A percentile compares a stretch with the other conserved stretches of the same genome.
Evolutionary conservation across 2,797 vertebrate species (phyloP).

Genomic region (Xyrichtys novacula): DNA sequence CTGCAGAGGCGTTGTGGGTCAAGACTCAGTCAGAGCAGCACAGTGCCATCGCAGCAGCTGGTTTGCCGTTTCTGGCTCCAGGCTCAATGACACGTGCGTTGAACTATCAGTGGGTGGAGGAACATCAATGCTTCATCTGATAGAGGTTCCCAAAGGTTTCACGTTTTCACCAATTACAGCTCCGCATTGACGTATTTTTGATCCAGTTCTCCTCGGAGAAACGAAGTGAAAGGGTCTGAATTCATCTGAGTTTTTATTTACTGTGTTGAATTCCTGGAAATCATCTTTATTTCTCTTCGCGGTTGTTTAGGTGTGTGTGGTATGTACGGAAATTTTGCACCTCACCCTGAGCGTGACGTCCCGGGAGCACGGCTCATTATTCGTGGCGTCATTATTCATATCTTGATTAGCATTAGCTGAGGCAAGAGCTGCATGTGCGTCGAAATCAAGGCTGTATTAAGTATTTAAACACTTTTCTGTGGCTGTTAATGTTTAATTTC

Average conservation of each 20-base stretch:
- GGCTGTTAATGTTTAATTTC: too few relatives aligned
- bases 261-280: not conserved
- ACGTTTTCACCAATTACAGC: slow-evolving; percentile 59
- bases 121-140: slow-evolving; percentile 65
- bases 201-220: slow-evolving; percentile 36
- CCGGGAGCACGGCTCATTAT: too few relatives aligned
- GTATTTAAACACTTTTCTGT: too few relatives aligned
- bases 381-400: too few relatives aligned
- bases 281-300: slow-evolving; percentile 16
- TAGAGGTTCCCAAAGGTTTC: slow-evolving; percentile 53
- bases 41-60: slow-evolving; percentile 3
- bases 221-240: slow-evolving; percentile 1
- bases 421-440: too few relatives aligned
- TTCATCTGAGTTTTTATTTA: slow-evolving; percentile 26
- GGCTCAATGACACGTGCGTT: slow-evolving; percentile 56
- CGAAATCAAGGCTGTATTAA: too few relatives aligned
- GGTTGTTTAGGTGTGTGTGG: not conserved
- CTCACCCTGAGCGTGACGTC: too few relatives aligned
- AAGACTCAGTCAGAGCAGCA: not conserved
- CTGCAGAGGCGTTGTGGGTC: slow-evolving; percentile 39
- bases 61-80: slow-evolving; percentile 46
- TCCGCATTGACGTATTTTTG: slow-evolving; percentile 47
- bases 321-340: too few relatives aligned
- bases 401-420: too few relatives aligned
- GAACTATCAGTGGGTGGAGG: slow-evolving; percentile 70